Evolutionary conservation across 2,888 invertebrate species (phyloP).

Genomic region (Unio delphinus): DNA sequence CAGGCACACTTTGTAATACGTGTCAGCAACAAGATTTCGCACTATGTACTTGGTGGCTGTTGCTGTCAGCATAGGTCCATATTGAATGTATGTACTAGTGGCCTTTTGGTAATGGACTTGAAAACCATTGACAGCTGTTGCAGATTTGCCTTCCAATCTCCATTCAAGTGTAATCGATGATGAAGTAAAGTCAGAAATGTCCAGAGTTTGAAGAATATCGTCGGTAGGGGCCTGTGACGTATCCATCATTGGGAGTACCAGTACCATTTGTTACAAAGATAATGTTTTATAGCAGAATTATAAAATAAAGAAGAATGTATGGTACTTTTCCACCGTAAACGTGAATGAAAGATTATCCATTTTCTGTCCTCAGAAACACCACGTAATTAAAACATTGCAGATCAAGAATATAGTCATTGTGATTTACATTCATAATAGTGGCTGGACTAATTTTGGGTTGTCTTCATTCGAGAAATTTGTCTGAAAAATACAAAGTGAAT

Average conservation of each 20-base stretch:
- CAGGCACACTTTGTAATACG: constrained; percentile 63
- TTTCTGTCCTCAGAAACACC: too few species aligned
- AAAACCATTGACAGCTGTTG: constrained; percentile 42
- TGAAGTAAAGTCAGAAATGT: constrained; percentile 51
- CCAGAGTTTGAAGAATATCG: constrained; percentile 32
- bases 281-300: not conserved
- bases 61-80: constrained; percentile 50
- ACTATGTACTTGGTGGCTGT: constrained; percentile 45
- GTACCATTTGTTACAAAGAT: not conserved
- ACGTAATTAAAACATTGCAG: too few species aligned
- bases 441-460: too few species aligned
- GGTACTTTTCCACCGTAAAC: too few species aligned
- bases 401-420: too few species aligned
- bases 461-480: too few species aligned
- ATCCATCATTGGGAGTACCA: constrained; percentile 15
- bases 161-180: constrained; percentile 57
- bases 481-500: too few species aligned
- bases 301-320: too few species aligned
- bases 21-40: constrained; percentile 60
- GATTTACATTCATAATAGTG: too few species aligned
- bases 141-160: constrained; percentile 32
- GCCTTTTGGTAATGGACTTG: constrained; percentile 59
- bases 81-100: constrained; percentile 56
- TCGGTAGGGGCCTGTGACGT: constrained; percentile 20
- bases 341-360: too few species aligned